Conservation (phyloP, 1,140 invertebrate species). For the Brachionus rubens region DNA sequence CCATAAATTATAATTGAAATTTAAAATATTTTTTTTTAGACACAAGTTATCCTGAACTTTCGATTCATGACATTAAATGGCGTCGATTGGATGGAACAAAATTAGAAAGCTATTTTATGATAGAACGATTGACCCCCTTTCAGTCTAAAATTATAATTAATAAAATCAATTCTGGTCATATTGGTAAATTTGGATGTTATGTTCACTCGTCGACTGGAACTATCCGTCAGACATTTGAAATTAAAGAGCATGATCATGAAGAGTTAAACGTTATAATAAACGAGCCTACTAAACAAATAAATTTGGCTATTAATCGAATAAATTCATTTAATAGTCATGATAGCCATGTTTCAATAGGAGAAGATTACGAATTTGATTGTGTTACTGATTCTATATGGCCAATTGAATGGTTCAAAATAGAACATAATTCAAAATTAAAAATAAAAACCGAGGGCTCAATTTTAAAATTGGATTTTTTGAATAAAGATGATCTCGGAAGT, state of each 20-base stretch:
- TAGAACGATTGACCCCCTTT: neutral
- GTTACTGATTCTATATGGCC: constrained; percentile 40
- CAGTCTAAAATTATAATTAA: constrained; percentile 8
- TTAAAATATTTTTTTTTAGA: too few relatives aligned
- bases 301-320: neutral
- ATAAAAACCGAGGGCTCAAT: neutral
- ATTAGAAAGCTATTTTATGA: neutral
- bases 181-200: constrained; percentile 5
- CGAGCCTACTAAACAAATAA: neutral
- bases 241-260: neutral
- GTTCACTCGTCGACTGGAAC: neutral
- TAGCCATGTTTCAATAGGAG: neutral
- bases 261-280: neutral
- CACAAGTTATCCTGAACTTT: neutral
- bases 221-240: constrained; percentile 5
- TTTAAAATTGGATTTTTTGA: neutral
- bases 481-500: neutral
- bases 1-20: too few relatives aligned
- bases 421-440: neutral
- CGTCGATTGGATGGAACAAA: neutral
- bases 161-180: neutral
- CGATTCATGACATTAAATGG: constrained; percentile 21
- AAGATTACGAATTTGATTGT: constrained; percentile 23
- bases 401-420: constrained; percentile 39
- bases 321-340: neutral